Base-by-base conservation (phyloP, 1,140 invertebrate species). In the Ips nitidus region DNA sequence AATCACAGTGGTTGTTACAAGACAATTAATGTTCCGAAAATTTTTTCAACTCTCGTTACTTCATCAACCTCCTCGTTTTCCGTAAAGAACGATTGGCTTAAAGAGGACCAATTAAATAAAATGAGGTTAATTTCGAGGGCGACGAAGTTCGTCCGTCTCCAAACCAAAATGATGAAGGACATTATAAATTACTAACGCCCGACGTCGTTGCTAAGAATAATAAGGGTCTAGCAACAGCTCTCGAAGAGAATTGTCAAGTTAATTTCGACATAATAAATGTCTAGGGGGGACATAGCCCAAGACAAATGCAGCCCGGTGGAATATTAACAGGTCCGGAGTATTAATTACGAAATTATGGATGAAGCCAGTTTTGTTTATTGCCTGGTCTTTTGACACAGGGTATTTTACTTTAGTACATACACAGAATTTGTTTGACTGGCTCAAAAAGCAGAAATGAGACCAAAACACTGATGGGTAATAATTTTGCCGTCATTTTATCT, bases 161-260 rank as follows among this genome's bases (percentile, higher is more conserved):
- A 50, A 22, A 6, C 45, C 22, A 50, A 50, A 50, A 50, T 50
- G 45, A 50, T 50, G 45, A 22, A 50, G 45, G 45, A 50, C 45
- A 50, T 50, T 50, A 50, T 50, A 50, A 50, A 50, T 50, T 50
- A 50, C 45, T 22, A 50, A 8, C 45, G 45, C 45, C 22, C 22
- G 45, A 50, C 45, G 45, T 50, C 7, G 45, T 22, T 50, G 1
- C 45, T 50, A 50, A 50, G 45, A 50, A 50, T 50, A 50, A 50
- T 50, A 22, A 6, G 45, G 45, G 45, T 50, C 45, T 50, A 50
- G 45, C 22, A 50, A 50, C 52, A 55, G n/a, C 8, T 5, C 37
- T 55, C 52, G 37, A 55, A 55, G 52, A 55, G 52, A 55, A 55
- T 55, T 55, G 52, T 55, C 52, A 55, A 55, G 52, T 55, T 55